These are phyloP conservation scores for Nephrotoma appendiculata DNA, from an alignment of 2,888 invertebrate genomes.

Conservation along the genomic window DNA sequence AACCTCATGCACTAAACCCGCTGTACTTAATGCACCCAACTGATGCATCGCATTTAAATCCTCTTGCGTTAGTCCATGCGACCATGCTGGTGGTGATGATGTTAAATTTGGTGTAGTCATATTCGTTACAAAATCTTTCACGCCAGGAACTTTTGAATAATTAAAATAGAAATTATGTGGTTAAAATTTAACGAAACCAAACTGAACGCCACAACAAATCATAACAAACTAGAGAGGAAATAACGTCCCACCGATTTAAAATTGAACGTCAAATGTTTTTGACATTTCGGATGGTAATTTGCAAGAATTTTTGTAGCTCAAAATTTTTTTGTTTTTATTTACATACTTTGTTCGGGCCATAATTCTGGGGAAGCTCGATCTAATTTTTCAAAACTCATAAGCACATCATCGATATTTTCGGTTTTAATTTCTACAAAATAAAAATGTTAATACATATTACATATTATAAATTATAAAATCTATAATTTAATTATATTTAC, in stretches of 20 bases:
- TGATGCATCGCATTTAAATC: conserved; percentile 64
- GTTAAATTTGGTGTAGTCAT: conserved; percentile 41
- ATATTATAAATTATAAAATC: background rate
- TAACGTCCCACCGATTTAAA: background rate
- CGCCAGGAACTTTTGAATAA: conserved; percentile 62
- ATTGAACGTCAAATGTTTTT: background rate
- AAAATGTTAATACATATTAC: background rate
- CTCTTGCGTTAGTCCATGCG: conserved; percentile 50
- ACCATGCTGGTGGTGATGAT: conserved; percentile 46
- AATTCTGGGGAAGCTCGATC: conserved; percentile 90
- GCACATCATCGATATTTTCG: conserved; percentile 44
- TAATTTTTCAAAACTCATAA: conserved; percentile 79
- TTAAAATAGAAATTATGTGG: background rate
- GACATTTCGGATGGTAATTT: background rate
- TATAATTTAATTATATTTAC: background rate
- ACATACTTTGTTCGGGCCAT: conserved; percentile 92
- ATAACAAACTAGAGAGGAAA: background rate
- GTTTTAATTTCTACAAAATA: background rate
- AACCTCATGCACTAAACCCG: conserved; percentile 81
- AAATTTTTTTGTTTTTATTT: conserved; percentile 5
- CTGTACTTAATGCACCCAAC: conserved; percentile 57
- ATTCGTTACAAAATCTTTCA: conserved; percentile 61
- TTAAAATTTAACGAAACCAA: background rate
- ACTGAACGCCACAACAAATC: background rate
- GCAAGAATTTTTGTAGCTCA: background rate